Conservation (phyloP, 2,113 vertebrate genomes). For the Capreolus pygargus region DNA sequence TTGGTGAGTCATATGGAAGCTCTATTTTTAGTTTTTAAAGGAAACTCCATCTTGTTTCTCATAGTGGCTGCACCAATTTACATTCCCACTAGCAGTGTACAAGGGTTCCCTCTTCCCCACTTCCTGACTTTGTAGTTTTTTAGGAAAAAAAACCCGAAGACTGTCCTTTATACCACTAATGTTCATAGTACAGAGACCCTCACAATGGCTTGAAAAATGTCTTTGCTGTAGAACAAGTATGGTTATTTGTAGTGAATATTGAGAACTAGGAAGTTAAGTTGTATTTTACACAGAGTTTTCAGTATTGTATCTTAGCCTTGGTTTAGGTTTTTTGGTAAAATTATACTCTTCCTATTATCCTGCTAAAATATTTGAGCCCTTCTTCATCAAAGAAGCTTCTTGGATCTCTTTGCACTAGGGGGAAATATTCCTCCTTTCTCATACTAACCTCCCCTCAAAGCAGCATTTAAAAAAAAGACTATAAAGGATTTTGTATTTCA, state of each 20-base stretch:
- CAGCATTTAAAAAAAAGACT: neutral
- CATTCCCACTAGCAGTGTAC: neutral
- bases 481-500: constrained; percentile 14
- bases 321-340: neutral
- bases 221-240: neutral
- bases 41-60: neutral
- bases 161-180: neutral
- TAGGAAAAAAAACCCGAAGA: neutral
- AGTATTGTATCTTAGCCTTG: neutral
- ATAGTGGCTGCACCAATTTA: neutral
- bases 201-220: neutral
- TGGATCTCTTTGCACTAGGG: neutral
- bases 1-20: neutral
- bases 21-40: neutral
- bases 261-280: neutral
- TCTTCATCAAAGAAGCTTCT: neutral
- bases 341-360: neutral
- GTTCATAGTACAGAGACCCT: neutral
- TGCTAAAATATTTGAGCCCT: constrained; percentile 29
- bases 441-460: neutral
- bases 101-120: neutral
- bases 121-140: neutral
- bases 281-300: neutral
- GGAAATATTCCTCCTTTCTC: neutral
- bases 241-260: neutral